Evolutionary conservation across 1,140 invertebrate species (phyloP).

Genomic region (Tetramorium parvispinum): DNA sequence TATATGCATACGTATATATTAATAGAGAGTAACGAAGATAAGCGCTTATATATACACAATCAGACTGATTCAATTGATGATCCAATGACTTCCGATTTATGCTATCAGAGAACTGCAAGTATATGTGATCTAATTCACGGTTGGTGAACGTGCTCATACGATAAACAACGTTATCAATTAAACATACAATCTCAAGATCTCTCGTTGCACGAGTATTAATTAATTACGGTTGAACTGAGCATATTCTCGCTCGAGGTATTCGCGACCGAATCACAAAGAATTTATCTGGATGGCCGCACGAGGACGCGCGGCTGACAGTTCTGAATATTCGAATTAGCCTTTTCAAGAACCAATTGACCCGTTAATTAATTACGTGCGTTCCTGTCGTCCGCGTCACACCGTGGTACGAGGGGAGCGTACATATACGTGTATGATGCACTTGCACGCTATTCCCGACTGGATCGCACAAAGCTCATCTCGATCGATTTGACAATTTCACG

Average conservation of each 20-base stretch:
- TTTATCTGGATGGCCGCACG: constrained; percentile 38
- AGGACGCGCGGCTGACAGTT: constrained; percentile 48
- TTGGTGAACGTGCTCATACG: background rate
- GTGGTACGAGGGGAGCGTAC: background rate
- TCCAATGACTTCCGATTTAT: constrained; percentile 1
- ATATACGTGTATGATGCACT: constrained; percentile 33
- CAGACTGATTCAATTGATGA: constrained; percentile 5
- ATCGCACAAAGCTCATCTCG: constrained; percentile 56
- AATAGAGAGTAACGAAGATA: background rate
- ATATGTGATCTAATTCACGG: constrained; percentile 9
- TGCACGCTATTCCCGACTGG: constrained; percentile 30
- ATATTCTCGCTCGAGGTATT: constrained; percentile 1
- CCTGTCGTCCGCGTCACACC: constrained; percentile 19
- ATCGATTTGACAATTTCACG: constrained; percentile 59
- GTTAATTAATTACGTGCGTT: constrained; percentile 57
- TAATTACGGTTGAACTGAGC: constrained; percentile 31
- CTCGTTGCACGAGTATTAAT: constrained; percentile 25
- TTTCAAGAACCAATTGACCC: constrained; percentile 59
- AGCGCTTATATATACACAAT: background rate
- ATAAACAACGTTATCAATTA: constrained; percentile 36
- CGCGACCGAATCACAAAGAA: constrained; percentile 38
- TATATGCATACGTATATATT: background rate
- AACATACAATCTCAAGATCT: constrained; percentile 28
- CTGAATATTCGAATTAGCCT: constrained; percentile 55
- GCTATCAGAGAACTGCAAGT: background rate